Base-by-base conservation (phyloP, 2,888 invertebrate species). In the Operophtera brumata region DNA sequence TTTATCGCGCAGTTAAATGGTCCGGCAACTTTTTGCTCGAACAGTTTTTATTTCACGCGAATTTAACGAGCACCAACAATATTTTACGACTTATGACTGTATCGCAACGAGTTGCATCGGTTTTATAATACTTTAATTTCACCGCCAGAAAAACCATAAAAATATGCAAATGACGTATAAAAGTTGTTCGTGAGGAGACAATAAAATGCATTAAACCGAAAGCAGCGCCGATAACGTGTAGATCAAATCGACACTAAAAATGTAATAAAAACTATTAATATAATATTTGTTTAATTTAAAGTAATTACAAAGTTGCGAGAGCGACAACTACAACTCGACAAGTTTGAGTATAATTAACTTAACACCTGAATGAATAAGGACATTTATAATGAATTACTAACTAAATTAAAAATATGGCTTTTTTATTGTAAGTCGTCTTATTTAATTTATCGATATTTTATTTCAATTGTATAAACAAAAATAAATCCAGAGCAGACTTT, bases 111-210 rank as follows among this genome's bases (percentile, higher is more conserved):
- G 81, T 80, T 79, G 80, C 77, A 80, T 83, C 78, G 80, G 20
- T 77, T 61, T 86, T 86, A 85, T 84, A 86, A 86, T 86, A 84
- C 86, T 88, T 89, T 88, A 89, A 90, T 90, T 89, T 84, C 82
- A 80, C 88, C 86, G 87, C 79, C 82, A 79, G 84, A 83, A 20
- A 82, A 82, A 79, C 82, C 70, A 84, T 89, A 88, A 88, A 89
- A 88, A 81, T 86, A 89, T 89, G 88, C 82, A 87, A 89, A 89
- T 88, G 80, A 71, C 73, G 71, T 77, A 82, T 86, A 83, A 86
- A 87, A 84, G 71, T 82, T 80, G 74, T 70, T 76, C 70, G 75
- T 66, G 73, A 66, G 71, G 73, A 74, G 72, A 73, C 73, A 70
- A 71, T 84, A 81, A 85, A 86, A 74, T 54, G 73, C 78, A 73